A percentile compares a stretch with the other conserved stretches of the same genome.
Conservation (phyloP, 2,888 invertebrate species). For the Neoscelio sp. region DNA sequence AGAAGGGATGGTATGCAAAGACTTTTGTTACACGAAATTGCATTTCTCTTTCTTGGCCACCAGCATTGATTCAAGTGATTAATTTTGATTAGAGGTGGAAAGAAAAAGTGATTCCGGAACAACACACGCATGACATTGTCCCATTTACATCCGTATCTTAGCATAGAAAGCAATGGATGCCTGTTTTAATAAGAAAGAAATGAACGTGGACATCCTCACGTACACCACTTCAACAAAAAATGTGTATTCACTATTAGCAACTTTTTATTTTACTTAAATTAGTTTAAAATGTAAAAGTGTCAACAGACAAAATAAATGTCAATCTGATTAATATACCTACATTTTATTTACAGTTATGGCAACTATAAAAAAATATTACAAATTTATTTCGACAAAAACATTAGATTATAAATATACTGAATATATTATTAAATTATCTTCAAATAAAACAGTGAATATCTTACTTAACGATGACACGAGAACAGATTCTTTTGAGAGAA, state of each 20-base stretch:
- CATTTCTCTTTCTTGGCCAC: constrained; percentile 39
- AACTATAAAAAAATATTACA: too few relatives aligned
- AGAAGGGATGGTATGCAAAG: too few relatives aligned
- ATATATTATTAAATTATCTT: too few relatives aligned
- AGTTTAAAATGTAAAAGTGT: constrained; percentile 4
- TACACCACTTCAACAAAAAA: constrained; percentile 32
- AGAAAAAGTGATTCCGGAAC: constrained; percentile 53
- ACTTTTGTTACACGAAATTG: too few relatives aligned
- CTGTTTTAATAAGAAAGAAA: constrained; percentile 44
- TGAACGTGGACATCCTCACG: constrained; percentile 54
- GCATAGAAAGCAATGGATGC: constrained; percentile 48
- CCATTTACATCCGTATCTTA: constrained; percentile 57
- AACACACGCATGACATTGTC: constrained; percentile 35
- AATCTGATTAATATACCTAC: too few relatives aligned
- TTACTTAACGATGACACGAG: too few relatives aligned
- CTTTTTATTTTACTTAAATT: constrained; percentile 14
- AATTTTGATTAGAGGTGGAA: constrained; percentile 55
- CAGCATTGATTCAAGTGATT: constrained; percentile 27
- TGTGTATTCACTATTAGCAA: constrained; percentile 8
- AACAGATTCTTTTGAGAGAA: too few relatives aligned
- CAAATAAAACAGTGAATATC: too few relatives aligned
- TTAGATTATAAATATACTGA: too few relatives aligned
- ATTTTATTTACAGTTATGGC: too few relatives aligned
- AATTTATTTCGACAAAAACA: too few relatives aligned
- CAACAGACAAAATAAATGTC: neutral